phyloP scores from a whole-genome alignment of 1,140 invertebrate species.

The Anoplolepis gracilipes region DNA sequence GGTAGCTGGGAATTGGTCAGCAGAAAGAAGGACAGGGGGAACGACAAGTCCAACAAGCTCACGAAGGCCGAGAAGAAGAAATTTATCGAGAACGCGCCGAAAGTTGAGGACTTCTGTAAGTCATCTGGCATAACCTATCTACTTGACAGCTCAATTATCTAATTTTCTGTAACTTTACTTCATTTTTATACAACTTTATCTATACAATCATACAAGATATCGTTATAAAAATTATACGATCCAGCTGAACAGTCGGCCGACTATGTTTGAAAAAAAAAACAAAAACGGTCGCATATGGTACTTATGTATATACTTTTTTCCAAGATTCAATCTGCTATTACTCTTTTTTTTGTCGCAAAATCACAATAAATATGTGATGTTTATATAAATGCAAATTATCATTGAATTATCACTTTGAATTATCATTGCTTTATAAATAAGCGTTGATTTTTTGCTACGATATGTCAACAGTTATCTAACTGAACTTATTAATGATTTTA shows the following conservation, averaged over 20 bases:
- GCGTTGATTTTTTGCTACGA: neutral
- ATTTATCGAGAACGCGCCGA: conserved; percentile 86
- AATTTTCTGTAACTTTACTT: conserved; percentile 24
- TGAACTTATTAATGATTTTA: conserved; percentile 64
- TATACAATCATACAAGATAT: neutral
- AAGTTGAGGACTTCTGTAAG: conserved; percentile 88
- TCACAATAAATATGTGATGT: neutral
- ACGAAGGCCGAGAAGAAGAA: conserved; percentile 88
- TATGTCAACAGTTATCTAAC: neutral
- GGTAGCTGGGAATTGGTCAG: conserved; percentile 93
- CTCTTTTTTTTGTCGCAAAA: neutral
- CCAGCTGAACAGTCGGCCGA: neutral
- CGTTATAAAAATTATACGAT: neutral
- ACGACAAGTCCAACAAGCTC: conserved; percentile 85
- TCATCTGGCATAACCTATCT: conserved; percentile 74
- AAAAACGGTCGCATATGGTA: neutral
- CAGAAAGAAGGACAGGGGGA: conserved; percentile 90
- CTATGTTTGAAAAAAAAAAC: neutral
- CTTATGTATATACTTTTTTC: neutral
- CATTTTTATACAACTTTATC: neutral
- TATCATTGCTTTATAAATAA: neutral
- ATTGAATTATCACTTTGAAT: neutral
- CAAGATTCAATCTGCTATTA: neutral
- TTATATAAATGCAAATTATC: neutral
- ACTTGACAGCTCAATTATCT: neutral